phyloP scores from a whole-genome alignment of 2,888 invertebrate species.

The Spilarctia lutea region DNA sequence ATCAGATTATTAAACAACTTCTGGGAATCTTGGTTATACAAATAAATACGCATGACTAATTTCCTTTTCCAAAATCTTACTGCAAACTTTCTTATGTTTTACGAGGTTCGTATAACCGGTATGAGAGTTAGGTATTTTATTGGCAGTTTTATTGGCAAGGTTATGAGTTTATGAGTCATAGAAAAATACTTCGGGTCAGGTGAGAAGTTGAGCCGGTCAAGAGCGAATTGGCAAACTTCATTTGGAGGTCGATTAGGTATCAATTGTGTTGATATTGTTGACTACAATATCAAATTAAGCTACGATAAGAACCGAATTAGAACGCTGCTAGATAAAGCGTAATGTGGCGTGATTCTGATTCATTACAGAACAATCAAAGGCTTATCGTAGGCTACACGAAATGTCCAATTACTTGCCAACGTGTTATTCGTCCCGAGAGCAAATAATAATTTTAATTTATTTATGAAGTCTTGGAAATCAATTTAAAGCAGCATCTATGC shows the following conservation, averaged over 20 bases:
- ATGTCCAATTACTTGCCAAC: neutral
- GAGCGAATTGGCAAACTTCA: slow-evolving; percentile 13
- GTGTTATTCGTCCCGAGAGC: neutral
- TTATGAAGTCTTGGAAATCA: neutral
- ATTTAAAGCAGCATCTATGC: no score
- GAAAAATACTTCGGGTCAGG: slow-evolving; percentile 24
- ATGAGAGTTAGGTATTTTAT: slow-evolving; percentile 9
- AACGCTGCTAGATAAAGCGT: neutral
- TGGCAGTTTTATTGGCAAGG: slow-evolving; percentile 5
- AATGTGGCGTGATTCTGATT: neutral
- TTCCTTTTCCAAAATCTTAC: neutral
- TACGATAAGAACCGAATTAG: slow-evolving; percentile 1
- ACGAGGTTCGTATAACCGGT: slow-evolving; percentile 10
- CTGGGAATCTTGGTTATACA: slow-evolving; percentile 7
- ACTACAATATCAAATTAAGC: neutral
- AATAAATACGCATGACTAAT: slow-evolving; percentile 20
- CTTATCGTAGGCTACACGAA: neutral
- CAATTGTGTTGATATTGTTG: slow-evolving; percentile 3
- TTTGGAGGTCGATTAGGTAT: slow-evolving; percentile 27
- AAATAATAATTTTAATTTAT: neutral
- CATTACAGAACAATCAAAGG: neutral
- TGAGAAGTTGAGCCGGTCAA: slow-evolving; percentile 20
- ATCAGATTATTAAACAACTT: slow-evolving; percentile 6
- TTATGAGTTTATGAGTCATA: slow-evolving; percentile 25
- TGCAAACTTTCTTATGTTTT: neutral